phyloP scores from a whole-genome alignment of 2,888 invertebrate genomes.

The Ptilodon capucinus region DNA sequence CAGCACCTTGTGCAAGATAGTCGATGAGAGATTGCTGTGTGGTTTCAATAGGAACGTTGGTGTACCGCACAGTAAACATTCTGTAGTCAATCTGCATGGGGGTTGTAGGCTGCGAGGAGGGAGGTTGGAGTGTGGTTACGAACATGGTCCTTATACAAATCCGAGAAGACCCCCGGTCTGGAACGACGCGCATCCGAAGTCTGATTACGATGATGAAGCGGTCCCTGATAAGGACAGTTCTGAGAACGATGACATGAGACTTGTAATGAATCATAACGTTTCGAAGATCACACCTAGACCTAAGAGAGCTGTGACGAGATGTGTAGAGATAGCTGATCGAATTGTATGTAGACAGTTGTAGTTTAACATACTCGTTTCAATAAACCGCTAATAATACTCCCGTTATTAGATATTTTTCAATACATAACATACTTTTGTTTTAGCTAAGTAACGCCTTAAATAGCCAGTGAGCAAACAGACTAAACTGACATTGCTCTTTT shows the following conservation, averaged over 20 bases:
- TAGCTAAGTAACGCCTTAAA: too few relatives aligned
- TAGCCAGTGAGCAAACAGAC: too few relatives aligned
- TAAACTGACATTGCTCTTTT: too few relatives aligned
- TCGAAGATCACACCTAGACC: not conserved
- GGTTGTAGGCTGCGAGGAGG: constrained; percentile 59
- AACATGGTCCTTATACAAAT: constrained; percentile 45
- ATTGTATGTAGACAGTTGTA: constrained; percentile 42
- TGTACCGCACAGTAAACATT: constrained; percentile 27
- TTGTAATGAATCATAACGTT: not conserved
- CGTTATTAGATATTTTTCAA: not conserved
- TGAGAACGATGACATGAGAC: not conserved
- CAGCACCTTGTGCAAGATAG: constrained; percentile 46
- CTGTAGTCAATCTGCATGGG: constrained; percentile 32
- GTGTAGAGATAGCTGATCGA: constrained; percentile 48
- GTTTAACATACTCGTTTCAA: not conserved
- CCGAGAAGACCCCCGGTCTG: constrained; percentile 34
- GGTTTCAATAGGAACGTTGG: constrained; percentile 62
- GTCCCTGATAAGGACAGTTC: not conserved
- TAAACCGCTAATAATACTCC: not conserved
- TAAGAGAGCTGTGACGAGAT: constrained; percentile 26
- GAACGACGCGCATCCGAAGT: constrained; percentile 7
- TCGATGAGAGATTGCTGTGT: constrained; percentile 61
- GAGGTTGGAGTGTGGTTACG: constrained; percentile 67
- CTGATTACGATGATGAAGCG: not conserved
- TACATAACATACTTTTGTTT: too few relatives aligned